Base-by-base conservation (phyloP, 2,888 invertebrate species). In the Priapulus caudatus region DNA sequence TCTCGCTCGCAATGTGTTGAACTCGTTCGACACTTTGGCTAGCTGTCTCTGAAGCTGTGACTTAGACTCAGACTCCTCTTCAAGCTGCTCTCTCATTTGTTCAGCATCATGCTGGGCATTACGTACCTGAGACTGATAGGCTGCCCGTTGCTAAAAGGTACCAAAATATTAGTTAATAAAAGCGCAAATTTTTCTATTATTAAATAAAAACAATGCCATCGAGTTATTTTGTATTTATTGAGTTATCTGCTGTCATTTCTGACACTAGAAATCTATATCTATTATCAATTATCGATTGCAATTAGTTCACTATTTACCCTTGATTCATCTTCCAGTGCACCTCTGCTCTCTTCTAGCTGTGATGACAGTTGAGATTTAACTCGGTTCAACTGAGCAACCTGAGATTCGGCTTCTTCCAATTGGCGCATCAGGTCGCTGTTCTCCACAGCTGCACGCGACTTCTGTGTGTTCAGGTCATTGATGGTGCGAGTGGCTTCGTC, bases 331-430 rank as follows among this genome's bases (percentile, higher is more conserved):
- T 98, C 97, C 71, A 95, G 89, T 71, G 88, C 81, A 72, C 93
- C 83, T 81, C 92, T 93, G 74, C 92, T 89, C 75, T 98, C 98
- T 74, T 98, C 98, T 68, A 97, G 78, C 76, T 97, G 93, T 55
- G 89, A 86, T 74, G 88, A 85, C 68, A 98, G 81, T 51, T 90
- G 88, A 73, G 87, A 85, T 83, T 95, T 74, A n/a, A n/a, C n/a
- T 81, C 97, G 95, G 75, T 86, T 88, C 64, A 98, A 81, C 76
- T 92, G 91, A 65, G 88, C 89, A 67, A 95, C 86, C 75, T 91
- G 89, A 65, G 91, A 91, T 77, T 99, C 98, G 69, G 95, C 92
- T 75, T 99, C 98, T 77, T 98, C 98, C 71, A 98, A 75, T n/a
- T 95, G 93, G 67, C 95, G 85, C 72, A 87, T 81, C 62, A 97